Base-by-base conservation (phyloP, 2,797 vertebrate genomes). In the Pelodytes ibericus region DNA sequence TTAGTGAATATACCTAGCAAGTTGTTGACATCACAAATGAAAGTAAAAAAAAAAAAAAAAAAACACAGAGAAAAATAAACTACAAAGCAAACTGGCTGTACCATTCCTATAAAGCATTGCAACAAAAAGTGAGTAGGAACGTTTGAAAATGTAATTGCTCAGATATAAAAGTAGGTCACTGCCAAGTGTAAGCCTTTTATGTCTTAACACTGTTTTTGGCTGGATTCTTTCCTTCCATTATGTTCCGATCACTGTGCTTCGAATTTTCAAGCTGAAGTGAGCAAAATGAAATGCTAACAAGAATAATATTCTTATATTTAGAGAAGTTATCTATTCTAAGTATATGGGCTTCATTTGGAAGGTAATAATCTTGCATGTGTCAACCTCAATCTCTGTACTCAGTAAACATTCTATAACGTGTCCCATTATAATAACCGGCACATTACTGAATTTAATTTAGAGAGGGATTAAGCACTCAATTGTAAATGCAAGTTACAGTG, bases 141-240 rank as follows among this genome's bases (percentile, higher is more conserved):
- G 79, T 85, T 87, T 57, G 62, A 75, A 86, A 77, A 58, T 70
- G 51, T 59, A 61, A 81, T 88, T 85, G 74, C 64, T 83, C 57
- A 59, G 76, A 78, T 82, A 82, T 49, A 76, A 81, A 90, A 89
- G 74, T 90, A 89, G 88, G 87, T 89, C 88, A 90, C 71, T 65
- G 27, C 33, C 70, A 62, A n/a, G 70, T 25, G 30, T 53, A 59
- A 64, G 87, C 88, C 78, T 83, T 41, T 59, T 74, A 74, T 0
- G 2, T 79, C 85, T 88, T 80, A 81, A 29, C 51, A 60, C 65
- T 71, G 69, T n/a, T 3, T 79, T 80, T 66, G 82, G 68, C 60
- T 83, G 82, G 79, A 70, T 75, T 69, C 80, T 36, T 31, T 72
- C 13, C 81, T 77, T 61, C 69, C 70, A 58, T 63, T 75, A 71